Percentiles rank a stretch among this genome's conserved stretches.
Conservation (phyloP, 1,140 invertebrate genomes). For the Aphis gossypii region DNA sequence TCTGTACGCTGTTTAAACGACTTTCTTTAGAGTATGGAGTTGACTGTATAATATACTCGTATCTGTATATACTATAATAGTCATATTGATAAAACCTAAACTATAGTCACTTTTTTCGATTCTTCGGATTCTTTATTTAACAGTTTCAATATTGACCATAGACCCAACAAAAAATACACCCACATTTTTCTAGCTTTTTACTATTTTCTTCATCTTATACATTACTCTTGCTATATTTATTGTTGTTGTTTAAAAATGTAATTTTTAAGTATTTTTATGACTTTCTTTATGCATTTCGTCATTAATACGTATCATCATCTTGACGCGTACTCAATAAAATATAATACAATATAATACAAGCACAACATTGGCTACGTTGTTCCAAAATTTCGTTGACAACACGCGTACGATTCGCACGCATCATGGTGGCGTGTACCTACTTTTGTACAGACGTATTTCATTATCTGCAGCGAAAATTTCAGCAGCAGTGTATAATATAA, state of each 20-base stretch:
- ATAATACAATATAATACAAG: not conserved
- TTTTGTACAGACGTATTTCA: not conserved
- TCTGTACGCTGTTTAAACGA: not conserved
- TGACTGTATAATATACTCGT: not conserved
- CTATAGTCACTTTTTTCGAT: not conserved
- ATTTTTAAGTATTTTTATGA: not conserved
- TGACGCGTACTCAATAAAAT: not conserved
- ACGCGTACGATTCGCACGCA: not conserved
- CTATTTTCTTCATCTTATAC: not conserved
- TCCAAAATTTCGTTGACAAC: not conserved
- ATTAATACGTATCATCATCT: not conserved
- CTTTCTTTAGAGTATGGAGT: not conserved
- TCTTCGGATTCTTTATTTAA: not conserved
- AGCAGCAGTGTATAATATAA: not conserved
- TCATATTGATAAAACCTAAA: not conserved
- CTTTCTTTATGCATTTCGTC: not conserved
- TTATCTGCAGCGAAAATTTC: not conserved
- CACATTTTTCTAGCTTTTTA: not conserved
- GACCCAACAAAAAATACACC: not conserved
- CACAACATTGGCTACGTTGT: not conserved
- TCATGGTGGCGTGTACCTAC: not conserved
- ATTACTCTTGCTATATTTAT: not conserved
- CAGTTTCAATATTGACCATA: not conserved
- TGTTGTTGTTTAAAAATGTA: not conserved
- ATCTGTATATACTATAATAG: too few species aligned